Base-by-base conservation (phyloP, 2,888 invertebrate species). In the Aporophyla nigra region DNA sequence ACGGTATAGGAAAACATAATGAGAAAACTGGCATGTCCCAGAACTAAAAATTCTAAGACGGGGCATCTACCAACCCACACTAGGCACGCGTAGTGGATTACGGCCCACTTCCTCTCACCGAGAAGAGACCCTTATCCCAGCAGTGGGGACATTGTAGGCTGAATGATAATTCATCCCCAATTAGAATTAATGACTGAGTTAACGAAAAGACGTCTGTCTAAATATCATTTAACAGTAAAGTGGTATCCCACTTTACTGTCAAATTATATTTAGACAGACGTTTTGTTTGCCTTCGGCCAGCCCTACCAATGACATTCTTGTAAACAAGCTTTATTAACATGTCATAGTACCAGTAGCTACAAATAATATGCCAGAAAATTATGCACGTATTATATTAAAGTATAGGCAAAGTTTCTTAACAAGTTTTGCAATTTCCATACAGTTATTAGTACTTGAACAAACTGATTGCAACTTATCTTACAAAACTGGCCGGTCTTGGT, bases 341-440 rank as follows among this genome's bases (percentile, higher is more conserved):
- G 49, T 56, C 33, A 56, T 40, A 58, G 9, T 33, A 62, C 7
- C 12, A 56, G n/a, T 16, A 61, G 0, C 21, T 51, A 7, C 24
- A 68, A 67, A 67, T 69, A 53, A 56, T 19, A 65, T 68, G 1
- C 9, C 51, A 63, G 68, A 73, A 69, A 66, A 68, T 80, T 63
- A 81, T 67, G n/a, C 85, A 71, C 33, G 70, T 85, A 67, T 65
- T 84, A 69, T 49, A 83, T 73, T 69, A 84, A 72, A 72, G 72
- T 51, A 51, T 53, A 51, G 54, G 19, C 51, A 56, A 63, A 61
- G 74, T 82, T 80, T 85, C 66, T 4, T 27, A 82, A 67, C 61
- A 59, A 5, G 66, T 82, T 85, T 58, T 58, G 82, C 69, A 81
- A 82, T 85, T 62, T 67, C 74, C 82, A 85, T 70, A 84, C 46